phyloP scores from a whole-genome alignment of 2,113 vertebrate species.

The Macquaria ambigua region DNA sequence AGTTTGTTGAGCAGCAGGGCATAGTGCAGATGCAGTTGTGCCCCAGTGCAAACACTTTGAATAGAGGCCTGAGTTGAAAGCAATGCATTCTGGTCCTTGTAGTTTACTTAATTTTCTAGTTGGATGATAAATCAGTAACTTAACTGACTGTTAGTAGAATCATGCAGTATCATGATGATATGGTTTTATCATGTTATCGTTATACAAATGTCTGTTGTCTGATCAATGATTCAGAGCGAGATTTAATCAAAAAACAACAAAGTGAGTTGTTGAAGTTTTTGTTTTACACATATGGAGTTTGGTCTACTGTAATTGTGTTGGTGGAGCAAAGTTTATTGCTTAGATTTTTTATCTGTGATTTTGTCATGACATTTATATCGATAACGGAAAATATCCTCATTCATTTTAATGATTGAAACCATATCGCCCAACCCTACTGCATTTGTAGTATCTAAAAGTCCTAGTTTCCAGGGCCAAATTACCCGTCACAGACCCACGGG shows the following conservation, averaged over 20 bases:
- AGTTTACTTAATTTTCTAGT: neutral
- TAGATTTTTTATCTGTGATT: neutral
- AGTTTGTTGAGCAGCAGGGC: slow-evolving; percentile 10
- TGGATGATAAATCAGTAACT: neutral
- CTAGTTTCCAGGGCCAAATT: neutral
- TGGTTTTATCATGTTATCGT: neutral
- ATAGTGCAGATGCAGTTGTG: neutral
- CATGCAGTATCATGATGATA: neutral
- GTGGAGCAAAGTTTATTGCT: neutral
- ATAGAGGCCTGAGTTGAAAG: neutral
- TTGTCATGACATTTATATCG: neutral
- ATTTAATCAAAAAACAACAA: neutral
- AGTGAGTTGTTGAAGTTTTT: neutral
- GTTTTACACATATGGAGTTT: neutral
- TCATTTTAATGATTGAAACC: neutral
- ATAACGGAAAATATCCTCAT: neutral
- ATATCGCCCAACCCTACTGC: neutral
- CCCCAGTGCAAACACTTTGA: neutral
- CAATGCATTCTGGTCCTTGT: slow-evolving; percentile 11
- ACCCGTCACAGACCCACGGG: neutral
- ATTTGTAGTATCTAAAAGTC: neutral
- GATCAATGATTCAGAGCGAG: neutral
- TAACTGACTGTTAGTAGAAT: neutral
- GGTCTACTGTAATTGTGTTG: neutral
- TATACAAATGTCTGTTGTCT: too few species aligned